Conservation (phyloP, 2,888 invertebrate genomes). For the Ophonus ardosiacus region DNA sequence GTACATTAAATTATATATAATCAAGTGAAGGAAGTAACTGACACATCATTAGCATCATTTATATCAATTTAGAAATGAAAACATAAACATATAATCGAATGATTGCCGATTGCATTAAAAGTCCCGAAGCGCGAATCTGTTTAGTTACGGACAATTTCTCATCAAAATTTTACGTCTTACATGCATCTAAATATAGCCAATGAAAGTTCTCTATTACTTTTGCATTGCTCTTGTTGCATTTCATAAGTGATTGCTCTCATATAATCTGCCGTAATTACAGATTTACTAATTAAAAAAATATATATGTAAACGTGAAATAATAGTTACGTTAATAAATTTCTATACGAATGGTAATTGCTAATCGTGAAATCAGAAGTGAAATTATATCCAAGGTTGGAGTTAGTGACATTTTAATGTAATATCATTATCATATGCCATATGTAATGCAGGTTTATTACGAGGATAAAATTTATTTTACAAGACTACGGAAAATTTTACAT, state of each 20-base stretch:
- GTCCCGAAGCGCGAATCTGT: not conserved
- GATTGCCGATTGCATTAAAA: not conserved
- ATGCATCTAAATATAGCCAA: not conserved
- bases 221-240: not conserved
- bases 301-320: not conserved
- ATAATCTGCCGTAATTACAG: not conserved
- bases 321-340: not conserved
- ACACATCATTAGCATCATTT: not conserved
- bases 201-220: not conserved
- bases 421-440: not conserved
- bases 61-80: not conserved
- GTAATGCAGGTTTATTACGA: not conserved
- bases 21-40: not conserved
- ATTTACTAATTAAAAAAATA: not conserved
- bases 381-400: not conserved
- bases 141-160: not conserved
- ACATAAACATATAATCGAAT: not conserved
- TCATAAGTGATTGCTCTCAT: not conserved
- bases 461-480: not conserved
- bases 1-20: not conserved
- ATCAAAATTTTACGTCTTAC: not conserved
- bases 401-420: not conserved
- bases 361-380: not conserved
- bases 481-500: not conserved
- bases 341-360: not conserved